Evolutionary conservation across 2,888 invertebrate genomes (phyloP), one percentile per base, ranked within the genome.

Genomic region (Bursaphelenchus okinawaensis): DNA sequence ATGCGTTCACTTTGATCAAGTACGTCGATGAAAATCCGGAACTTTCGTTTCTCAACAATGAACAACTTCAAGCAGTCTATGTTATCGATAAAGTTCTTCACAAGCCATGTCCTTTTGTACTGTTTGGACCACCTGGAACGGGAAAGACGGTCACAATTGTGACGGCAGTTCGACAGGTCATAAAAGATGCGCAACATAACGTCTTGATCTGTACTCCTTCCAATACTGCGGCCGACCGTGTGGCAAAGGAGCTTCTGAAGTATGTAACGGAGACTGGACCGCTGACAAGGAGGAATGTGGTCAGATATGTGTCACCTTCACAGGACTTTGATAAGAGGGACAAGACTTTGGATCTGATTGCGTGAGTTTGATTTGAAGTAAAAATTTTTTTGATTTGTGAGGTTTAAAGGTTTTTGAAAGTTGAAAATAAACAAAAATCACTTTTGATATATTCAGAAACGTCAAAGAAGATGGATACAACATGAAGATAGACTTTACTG

Each of bases 181-280:
- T 59, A 1, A 50, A 59, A 19, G 19, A 19, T 4, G 27, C 1
- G 1, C 4, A 31, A 8, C 12, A 59, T 26, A 31, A 50, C 12
- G 40, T 59, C 23, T 51, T 66, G 2, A 23, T 66, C 40, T 61
- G 62, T 26, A 56, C 66, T 0, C 66, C 66, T 0, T 59, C 60
- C 2, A 59, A 59, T 4, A 59, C 50, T 4, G 60, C 60, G 23
- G 60, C 60, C 4, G 51, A 59, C 22, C 19, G 40, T 2, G 19
- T 59, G 20, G 51, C 60, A 16, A 19, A 40, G 20, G 51, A 59
- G 52, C 23, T 59, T 9, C 29, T 55, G 19, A 24, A 59, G 16
- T 50, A 59, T n/a, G 55, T 59, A 16, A 27, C 3, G 2, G 51
- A n/a, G 40, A 4, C 3, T 1, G 2, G 16, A 2, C 3, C 9